Evolutionary conservation across 2,113 vertebrate species (phyloP).

Genomic region (Strix uralensis): DNA sequence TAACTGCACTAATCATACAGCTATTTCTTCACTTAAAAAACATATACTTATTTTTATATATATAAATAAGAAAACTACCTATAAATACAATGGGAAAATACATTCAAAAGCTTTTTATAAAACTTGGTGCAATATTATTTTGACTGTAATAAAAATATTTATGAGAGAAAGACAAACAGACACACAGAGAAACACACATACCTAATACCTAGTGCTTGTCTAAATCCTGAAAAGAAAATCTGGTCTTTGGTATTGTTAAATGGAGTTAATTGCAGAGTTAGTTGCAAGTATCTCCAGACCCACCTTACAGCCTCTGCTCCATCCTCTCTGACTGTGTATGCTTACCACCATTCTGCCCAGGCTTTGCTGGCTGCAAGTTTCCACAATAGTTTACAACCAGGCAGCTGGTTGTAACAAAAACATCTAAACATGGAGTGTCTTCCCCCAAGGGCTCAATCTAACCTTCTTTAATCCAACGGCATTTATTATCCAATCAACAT

Average conservation of each 20-base stretch:
- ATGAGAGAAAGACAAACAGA: neutral
- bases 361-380: neutral
- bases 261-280: neutral
- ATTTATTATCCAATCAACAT: neutral
- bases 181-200: neutral
- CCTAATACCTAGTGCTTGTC: neutral
- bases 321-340: neutral
- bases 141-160: slow-evolving; percentile 38
- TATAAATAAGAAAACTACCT: slow-evolving; percentile 42
- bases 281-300: neutral
- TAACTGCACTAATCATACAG: neutral
- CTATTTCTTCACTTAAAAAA: slow-evolving; percentile 50
- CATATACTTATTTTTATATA: neutral
- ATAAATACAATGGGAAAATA: slow-evolving; percentile 65
- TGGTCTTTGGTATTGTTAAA: slow-evolving; percentile 68
- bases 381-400: neutral
- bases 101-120: slow-evolving; percentile 62
- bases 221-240: slow-evolving; percentile 44
- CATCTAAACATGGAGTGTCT: neutral
- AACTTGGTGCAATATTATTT: slow-evolving; percentile 37
- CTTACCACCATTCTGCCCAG: neutral
- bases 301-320: neutral
- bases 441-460: neutral
- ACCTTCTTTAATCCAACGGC: neutral
- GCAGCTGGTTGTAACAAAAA: neutral